These are phyloP conservation scores for Pararge aegeria DNA, from an alignment of 1,140 invertebrate genomes.

Conservation along the genomic window DNA sequence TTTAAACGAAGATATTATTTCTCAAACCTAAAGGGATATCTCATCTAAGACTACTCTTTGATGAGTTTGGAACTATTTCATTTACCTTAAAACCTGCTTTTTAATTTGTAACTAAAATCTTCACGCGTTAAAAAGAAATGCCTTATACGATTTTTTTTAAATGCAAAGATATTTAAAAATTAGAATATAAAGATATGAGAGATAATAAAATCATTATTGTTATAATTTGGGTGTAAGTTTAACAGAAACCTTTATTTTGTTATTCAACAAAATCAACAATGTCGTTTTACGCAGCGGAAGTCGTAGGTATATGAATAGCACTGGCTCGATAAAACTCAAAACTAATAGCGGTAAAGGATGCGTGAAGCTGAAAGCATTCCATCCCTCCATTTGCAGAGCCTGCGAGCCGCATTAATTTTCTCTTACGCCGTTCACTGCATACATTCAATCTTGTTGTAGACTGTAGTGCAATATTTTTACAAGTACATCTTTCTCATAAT, in stretches of 20 bases:
- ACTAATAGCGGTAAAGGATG: slow-evolving; percentile 22
- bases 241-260: too few relatives aligned
- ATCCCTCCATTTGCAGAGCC: slow-evolving; percentile 14
- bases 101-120: too few relatives aligned
- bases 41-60: slow-evolving; percentile 22
- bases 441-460: slow-evolving; percentile 4
- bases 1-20: slow-evolving; percentile 33
- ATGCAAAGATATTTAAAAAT: too few relatives aligned
- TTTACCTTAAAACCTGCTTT: slow-evolving; percentile 7
- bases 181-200: too few relatives aligned
- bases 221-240: too few relatives aligned
- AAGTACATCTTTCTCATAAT: not conserved
- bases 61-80: slow-evolving; percentile 21
- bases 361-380: slow-evolving; percentile 21
- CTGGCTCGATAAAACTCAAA: slow-evolving; percentile 14
- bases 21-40: slow-evolving; percentile 19
- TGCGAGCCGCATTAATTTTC: slow-evolving; percentile 13
- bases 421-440: slow-evolving; percentile 1
- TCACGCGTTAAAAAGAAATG: too few relatives aligned
- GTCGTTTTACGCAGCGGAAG: not conserved
- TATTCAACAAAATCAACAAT: too few relatives aligned
- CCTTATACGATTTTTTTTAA: too few relatives aligned
- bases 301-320: not conserved
- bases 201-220: too few relatives aligned
- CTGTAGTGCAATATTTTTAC: not conserved